A percentile compares a stretch with the other conserved stretches of the same genome.
phyloP scores from a whole-genome alignment of 2,888 invertebrate genomes.

The Myathropa florea region DNA sequence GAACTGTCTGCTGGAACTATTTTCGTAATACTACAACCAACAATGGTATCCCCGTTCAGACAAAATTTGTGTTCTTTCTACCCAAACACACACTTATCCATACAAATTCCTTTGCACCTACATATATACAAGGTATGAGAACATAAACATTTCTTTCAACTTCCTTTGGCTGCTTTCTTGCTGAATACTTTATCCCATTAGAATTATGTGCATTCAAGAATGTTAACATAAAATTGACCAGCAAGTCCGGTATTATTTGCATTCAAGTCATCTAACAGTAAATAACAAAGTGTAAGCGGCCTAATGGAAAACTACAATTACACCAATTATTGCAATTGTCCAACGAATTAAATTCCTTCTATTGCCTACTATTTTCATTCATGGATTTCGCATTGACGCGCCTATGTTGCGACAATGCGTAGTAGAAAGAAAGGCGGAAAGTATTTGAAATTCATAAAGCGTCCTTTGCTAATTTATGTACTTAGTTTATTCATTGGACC shows the following conservation, averaged over 20 bases:
- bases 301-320: constrained; percentile 45
- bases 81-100: neutral
- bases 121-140: neutral
- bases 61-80: neutral
- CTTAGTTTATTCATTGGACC: neutral
- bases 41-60: neutral
- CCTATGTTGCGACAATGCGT: neutral
- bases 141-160: constrained; percentile 15
- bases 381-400: neutral
- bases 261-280: constrained; percentile 30
- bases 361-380: neutral
- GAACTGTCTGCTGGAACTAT: constrained; percentile 16
- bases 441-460: constrained; percentile 31
- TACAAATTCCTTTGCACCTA: neutral
- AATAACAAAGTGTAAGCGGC: constrained; percentile 27
- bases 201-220: constrained; percentile 20
- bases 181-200: neutral
- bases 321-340: constrained; percentile 29
- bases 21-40: constrained; percentile 3
- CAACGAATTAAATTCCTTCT: constrained; percentile 10
- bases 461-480: neutral
- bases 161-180: neutral
- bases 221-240: constrained; percentile 16
- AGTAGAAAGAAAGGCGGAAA: neutral
- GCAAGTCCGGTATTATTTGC: constrained; percentile 32